These are phyloP conservation scores for Streblospio benedicti DNA, from an alignment of 1,140 invertebrate species.

Conservation along the genomic window DNA sequence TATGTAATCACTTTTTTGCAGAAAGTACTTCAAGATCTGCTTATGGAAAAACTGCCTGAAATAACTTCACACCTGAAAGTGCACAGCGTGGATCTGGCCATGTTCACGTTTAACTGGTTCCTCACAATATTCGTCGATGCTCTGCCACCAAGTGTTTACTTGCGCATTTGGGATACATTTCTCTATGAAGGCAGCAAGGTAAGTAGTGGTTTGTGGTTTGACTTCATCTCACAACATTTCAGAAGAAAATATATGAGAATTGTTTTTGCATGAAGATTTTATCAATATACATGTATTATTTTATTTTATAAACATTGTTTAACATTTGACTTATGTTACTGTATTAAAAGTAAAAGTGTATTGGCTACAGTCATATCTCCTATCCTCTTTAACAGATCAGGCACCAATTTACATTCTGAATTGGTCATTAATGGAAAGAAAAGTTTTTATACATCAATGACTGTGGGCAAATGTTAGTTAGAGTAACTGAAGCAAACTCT, in stretches of 20 bases:
- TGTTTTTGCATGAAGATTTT: not conserved
- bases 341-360: too few relatives aligned
- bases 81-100: constrained; percentile 49
- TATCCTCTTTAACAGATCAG: too few relatives aligned
- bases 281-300: not conserved
- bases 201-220: constrained; percentile 7
- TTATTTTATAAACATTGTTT: not conserved
- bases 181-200: constrained; percentile 56
- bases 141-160: constrained; percentile 50
- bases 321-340: too few relatives aligned
- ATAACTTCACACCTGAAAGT: constrained; percentile 49
- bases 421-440: not conserved
- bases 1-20: constrained; percentile 25
- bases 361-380: too few relatives aligned
- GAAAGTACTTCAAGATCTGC: constrained; percentile 52
- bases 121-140: constrained; percentile 55
- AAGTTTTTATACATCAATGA: not conserved
- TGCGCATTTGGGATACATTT: constrained; percentile 55
- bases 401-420: too few relatives aligned
- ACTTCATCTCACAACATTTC: not conserved
- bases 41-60: constrained; percentile 52
- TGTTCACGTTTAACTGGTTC: constrained; percentile 57
- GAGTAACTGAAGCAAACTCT: not conserved
- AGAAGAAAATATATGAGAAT: not conserved
- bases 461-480: not conserved